These are phyloP conservation scores for Lysandra bellargus DNA, from an alignment of 2,888 invertebrate species.

Conservation along the genomic window DNA sequence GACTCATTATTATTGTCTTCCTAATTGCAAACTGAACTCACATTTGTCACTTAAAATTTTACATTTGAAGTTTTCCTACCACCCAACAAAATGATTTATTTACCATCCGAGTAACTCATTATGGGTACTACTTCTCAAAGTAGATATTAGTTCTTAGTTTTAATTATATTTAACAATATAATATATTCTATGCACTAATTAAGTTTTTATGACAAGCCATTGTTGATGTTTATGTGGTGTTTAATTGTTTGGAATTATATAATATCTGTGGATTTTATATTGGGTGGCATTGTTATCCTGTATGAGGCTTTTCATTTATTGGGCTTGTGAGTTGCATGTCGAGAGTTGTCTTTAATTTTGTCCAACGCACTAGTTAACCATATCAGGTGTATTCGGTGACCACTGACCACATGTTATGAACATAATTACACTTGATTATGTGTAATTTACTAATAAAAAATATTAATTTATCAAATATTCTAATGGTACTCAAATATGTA, in stretches of 20 bases:
- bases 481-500: neutral
- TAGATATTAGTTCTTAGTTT: slow-evolving; percentile 58
- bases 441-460: neutral
- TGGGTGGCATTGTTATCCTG: slow-evolving; percentile 36
- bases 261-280: slow-evolving; percentile 46
- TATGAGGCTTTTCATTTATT: slow-evolving; percentile 54
- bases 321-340: neutral
- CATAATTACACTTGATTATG: neutral
- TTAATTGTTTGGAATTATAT: slow-evolving; percentile 39
- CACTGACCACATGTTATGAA: neutral
- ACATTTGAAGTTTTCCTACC: slow-evolving; percentile 32
- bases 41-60: slow-evolving; percentile 34
- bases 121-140: slow-evolving; percentile 50
- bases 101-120: slow-evolving; percentile 48
- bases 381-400: neutral
- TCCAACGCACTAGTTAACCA: neutral
- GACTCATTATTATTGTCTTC: neutral
- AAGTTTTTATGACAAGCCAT: slow-evolving; percentile 61
- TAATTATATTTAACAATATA: slow-evolving; percentile 59
- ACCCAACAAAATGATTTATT: slow-evolving; percentile 28
- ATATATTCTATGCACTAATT: slow-evolving; percentile 58
- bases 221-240: slow-evolving; percentile 51
- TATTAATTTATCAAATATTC: neutral
- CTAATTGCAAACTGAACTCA: slow-evolving; percentile 1
- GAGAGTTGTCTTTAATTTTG: neutral